Percentiles rank a stretch among this genome's conserved stretches.
These are phyloP conservation scores for Rhabdophis nuchalis DNA, from an alignment of 2,797 vertebrate genomes.

Conservation along the genomic window DNA sequence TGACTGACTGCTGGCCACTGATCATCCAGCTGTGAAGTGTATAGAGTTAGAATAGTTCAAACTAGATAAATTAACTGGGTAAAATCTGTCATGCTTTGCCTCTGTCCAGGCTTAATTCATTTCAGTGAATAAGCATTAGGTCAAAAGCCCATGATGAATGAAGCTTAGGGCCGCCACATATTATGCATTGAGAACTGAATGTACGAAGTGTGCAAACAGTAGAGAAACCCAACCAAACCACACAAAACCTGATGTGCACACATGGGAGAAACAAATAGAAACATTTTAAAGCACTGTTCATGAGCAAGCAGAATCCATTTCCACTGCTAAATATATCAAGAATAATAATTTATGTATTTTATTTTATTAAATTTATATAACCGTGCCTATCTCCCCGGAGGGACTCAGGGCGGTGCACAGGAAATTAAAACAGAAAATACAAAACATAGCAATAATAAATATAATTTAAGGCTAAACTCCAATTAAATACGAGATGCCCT, in stretches of 20 bases:
- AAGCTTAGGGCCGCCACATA: neutral
- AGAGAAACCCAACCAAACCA: neutral
- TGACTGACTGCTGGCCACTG: constrained; percentile 18
- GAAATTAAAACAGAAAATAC: too few species aligned
- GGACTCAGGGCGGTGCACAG: too few species aligned
- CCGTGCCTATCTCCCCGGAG: too few species aligned
- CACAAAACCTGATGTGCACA: neutral
- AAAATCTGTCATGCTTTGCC: constrained; percentile 24
- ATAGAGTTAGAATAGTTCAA: constrained; percentile 20
- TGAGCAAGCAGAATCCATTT: neutral
- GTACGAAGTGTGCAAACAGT: neutral
- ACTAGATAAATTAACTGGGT: constrained; percentile 24
- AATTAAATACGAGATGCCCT: too few species aligned
- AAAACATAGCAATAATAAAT: too few species aligned
- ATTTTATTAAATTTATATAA: too few species aligned
- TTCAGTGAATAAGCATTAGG: constrained; percentile 12
- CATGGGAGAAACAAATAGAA: neutral
- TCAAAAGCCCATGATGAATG: neutral
- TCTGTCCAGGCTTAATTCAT: constrained; percentile 17
- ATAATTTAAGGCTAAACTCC: too few species aligned
- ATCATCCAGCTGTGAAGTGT: constrained; percentile 30
- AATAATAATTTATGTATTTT: too few species aligned
- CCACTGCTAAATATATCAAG: neutral
- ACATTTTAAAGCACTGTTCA: neutral
- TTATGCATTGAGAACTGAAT: neutral